Base-by-base conservation (phyloP, 2,113 vertebrate species). In the Corythornis vintsioides region DNA sequence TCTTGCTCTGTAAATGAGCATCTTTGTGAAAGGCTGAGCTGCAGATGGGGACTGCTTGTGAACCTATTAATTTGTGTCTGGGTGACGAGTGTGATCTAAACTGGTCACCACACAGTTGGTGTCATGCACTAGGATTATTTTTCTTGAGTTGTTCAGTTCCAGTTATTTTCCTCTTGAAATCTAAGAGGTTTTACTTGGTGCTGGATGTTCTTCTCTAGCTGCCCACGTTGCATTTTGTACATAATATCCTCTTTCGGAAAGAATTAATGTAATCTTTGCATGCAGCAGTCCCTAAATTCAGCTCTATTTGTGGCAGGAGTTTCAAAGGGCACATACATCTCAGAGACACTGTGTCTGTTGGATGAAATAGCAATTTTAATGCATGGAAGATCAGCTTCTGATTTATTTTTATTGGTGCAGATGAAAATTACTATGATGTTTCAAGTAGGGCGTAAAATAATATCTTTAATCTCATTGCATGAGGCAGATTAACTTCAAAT, bases 391-490 rank as follows among this genome's bases (percentile, higher is more conserved):
- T 92, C 75, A 90, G 69, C 70, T 83, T 85, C 84, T 90, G 81
- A 86, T 93, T 89, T 94, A 92, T 90, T 96, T 92, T 95, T 96
- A 69, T 89, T 94, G 72, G 52, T 50, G 67, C 38, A 71, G 71
- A 81, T 95, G 94, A 91, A 94, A 95, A 95, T 92, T 57, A 52
- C 73, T 73, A 13, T 87, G 59, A 88, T 93, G 83, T 59, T 88
- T 90, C 85, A 93, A 92, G 88, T 47, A 91, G 61, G 71, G 88
- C 11, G 2, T 90, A 96, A 95, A 95, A 95, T 76, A 89, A 28
- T 89, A 88, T 75, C 61, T 83, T 90, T 92, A 83, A 92, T 96
- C 80, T 94, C 87, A 64, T 92, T 96, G 78, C 53, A n/a, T 45
- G 45, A 85, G 47, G 67, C 93, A 83, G 91, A 88, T 75, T 90